Conservation (phyloP, 92 coral and sea anemone species). For the Pocillopora meandrina region DNA sequence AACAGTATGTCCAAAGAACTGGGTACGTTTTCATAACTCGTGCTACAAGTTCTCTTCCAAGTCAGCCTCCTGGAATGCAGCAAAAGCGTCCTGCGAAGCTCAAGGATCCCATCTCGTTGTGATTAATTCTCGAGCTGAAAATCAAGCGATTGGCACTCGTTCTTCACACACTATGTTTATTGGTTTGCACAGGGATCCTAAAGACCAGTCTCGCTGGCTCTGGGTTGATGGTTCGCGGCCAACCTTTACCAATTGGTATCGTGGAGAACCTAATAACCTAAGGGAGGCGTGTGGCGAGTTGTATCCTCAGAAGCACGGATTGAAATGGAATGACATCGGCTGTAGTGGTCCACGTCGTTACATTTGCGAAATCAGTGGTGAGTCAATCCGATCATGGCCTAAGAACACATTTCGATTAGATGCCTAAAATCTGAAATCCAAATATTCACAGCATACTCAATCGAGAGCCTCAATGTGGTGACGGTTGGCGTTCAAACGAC, state of each 20-base stretch:
- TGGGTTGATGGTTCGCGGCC: constrained; percentile 1
- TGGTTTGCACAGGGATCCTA: constrained; percentile 18
- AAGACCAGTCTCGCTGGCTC: background rate
- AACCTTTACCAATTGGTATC: background rate
- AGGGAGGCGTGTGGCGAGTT: background rate
- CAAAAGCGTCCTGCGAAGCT: constrained; percentile 16
- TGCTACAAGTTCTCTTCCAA: constrained; percentile 1
- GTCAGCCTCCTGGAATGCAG: background rate
- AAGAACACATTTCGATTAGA: too few species aligned
- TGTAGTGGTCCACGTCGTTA: background rate
- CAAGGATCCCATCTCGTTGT: constrained; percentile 1
- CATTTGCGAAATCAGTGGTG: background rate
- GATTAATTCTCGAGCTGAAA: background rate
- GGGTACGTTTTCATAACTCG: background rate
- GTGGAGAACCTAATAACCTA: background rate
- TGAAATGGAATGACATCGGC: background rate
- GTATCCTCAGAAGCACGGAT: background rate
- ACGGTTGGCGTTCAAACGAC: too few species aligned
- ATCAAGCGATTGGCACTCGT: background rate
- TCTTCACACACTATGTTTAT: background rate
- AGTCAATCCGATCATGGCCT: background rate
- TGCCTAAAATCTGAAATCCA: too few species aligned
- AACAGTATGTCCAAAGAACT: constrained; percentile 8
- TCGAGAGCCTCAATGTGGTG: too few species aligned
- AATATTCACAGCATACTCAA: too few species aligned